Base-by-base conservation (phyloP, 2,113 vertebrate species). In the Chlamydotis undulata region DNA sequence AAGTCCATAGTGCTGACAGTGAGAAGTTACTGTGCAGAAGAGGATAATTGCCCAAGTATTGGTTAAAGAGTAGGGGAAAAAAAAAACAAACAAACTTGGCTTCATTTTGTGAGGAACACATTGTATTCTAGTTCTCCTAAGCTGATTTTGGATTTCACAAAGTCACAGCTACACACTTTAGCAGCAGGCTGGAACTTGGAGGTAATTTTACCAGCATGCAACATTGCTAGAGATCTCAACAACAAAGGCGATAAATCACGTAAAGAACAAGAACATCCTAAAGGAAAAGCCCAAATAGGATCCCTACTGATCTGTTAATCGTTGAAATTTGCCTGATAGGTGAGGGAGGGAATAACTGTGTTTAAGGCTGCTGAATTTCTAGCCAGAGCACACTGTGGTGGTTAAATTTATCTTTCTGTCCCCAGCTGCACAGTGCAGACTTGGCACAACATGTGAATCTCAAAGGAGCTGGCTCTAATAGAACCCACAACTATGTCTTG, bases 181-280 rank as follows among this genome's bases (percentile, higher is more conserved):
- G 39, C 74, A 87, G 24, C 63, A 73, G 59, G 25, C 19, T 45
- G 47, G 43, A 33, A 52, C 64, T 24, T 41, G 4, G 2, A 64
- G 23, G 29, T 22, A 23, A 39, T 5, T 35, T 17, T 19, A 50
- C 6, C 21, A 73, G 24, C 31, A 16, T 2, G 2, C 21, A 35
- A 24, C 70, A 52, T 41, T 60, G 24, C 15, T 49, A 15, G 9
- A 61, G 5, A 31, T 50, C 75, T 39, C 33, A 60, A 5, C 29
- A 55, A 12, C 0, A 0, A 29, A 68, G 43, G 53, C 50, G n/a
- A 68, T 8, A 31, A 76, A 60, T 18, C 14, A 3, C 0, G 1
- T 33, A 39, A 39, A 73, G 52, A 81, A 69, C 43, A 67, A 57
- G 29, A 75, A 60, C 9, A 37, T 19, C 33, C 35, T 33, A 8